Base-by-base conservation (phyloP, 2,888 invertebrate genomes). In the Coleophora deauratella region DNA sequence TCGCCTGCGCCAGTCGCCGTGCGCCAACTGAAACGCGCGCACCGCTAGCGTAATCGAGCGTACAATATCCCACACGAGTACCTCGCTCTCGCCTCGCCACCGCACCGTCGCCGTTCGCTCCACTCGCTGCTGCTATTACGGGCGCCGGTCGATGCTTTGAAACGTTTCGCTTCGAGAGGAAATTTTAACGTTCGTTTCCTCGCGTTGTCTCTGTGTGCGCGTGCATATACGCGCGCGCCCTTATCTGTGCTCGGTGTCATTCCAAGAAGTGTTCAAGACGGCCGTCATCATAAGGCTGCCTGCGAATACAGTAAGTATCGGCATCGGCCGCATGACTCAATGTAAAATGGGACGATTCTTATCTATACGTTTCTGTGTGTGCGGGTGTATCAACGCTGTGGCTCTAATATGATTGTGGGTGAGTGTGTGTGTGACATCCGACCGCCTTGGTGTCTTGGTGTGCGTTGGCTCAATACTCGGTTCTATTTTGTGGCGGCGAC, bases 11-110 rank as follows among this genome's bases (percentile, higher is more conserved):
- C 81, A 82, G 82, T 84, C 82, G 80, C 78, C 73, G 77, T 82
- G 82, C 84, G 82, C 82, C 82, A 81, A 82, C 84, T 78, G 85
- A 79, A 84, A 81, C 82, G 85, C 80, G 81, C 84, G 82, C 85
- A 82, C 84, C 72, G 76, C 72, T 79, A 75, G 74, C 73, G 76
- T 80, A 73, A 78, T 78, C 80, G 77, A 78, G 75, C 73, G 71
- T 72, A 72, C 65, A 65, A 69, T 74, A 69, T 69, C 66, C 66
- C 63, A 66, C 64, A 66, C 71, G 68, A 71, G 62, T 64, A 66
- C 70, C 67, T 69, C 62, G 68, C 65, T 64, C 69, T 66, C 6
- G 21, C 21, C 21, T 21, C 21, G 21, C 63, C 62, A 66, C 58
- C 65, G 58, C 21, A 61, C 67, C 57, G 59, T 60, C 59, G 55